Evolutionary conservation across 2,113 vertebrate species (phyloP), one percentile per base, ranked within the genome.

Genomic region (Oncorhynchus keta): DNA sequence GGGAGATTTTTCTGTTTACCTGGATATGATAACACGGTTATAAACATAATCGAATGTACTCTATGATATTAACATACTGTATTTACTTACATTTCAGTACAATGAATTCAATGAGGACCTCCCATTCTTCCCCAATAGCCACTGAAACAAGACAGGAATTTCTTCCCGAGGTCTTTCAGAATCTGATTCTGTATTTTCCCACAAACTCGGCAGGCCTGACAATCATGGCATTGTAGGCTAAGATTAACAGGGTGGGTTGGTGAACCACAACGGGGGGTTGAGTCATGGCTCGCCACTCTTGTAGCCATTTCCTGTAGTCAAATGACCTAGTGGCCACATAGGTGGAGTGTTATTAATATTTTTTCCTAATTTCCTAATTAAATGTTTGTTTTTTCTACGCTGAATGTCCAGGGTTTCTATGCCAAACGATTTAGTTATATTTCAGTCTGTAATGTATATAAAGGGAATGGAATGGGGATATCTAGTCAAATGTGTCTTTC

Each of bases 211-310:
- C 16, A 16, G 4, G 51, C 16, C 51, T 57, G 51, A 16, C 18
- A 57, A 51, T 74, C 48, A 61, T 57, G 12, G 65, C 26, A 61
- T 76, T 88, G 51, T 67, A 8, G 8, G 39, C 39, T 1, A 68
- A 76, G 48, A 11, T 74, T 65, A 73, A 76, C 22, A 45, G 78
- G 22, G 39, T 51, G 14, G 14, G 26, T 74, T 1, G 12, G 2
- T 75, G 81, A 81, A 79, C 73, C 79, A 74, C 76, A 79, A 18
- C 69, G 32, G 39, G 35, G 59, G 66, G 83, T 39, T 85, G 75
- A 30, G 51, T 77, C 81, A 75, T 30, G 78, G 75, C 81, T 74
- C 71, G 76, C 70, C 74, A 77, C 81, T 88, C 82, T 80, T 70
- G 78, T 83, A 88, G 90, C 84, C 59, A 69, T 70, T 39, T 39